Base-by-base conservation (phyloP, 2,888 invertebrate species). In the Coecobrya sp. region DNA sequence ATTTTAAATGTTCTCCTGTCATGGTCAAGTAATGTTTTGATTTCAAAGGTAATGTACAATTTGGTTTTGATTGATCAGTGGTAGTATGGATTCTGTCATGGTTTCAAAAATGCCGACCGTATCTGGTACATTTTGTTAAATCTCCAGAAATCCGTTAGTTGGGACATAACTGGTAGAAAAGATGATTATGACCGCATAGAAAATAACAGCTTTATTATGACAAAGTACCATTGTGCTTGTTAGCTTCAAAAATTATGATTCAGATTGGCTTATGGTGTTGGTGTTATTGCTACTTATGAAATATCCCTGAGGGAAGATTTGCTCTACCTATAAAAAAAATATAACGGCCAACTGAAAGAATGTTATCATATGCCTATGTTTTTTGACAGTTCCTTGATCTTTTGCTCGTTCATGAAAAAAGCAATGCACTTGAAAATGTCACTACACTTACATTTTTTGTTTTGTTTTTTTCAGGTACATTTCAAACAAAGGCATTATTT, bases 51-150 rank as follows among this genome's bases (percentile, higher is more conserved):
- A 81, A 81, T 81, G 73, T 22, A 52, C 81, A 81, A 81, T 81
- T 81, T 13, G 55, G 27, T 81, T 81, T n/a, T 81, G 81, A 81
- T 81, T 81, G 81, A 81, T 81, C 52, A 55, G 81, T 81, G 7
- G 81, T 27, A 81, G 81, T 27, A 81, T 52, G 55, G 11, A 55
- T 55, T 81, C 73, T 22, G 45, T 45, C 45, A 81, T 25, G 16
- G 52, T 81, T n/a, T 81, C 16, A 52, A 55, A 55, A 81, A 81
- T 30, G 81, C 81, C 81, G 81, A 81, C 81, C 52, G 52, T 79
- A 19, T 79, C 49, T n/a, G 2, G 49, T 5, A 16, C 13, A 22
- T 25, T 4, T 76, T 42, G 0, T 76, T 7, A 45, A 81, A 0
- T 16, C 42, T 79, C 79, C 79, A 81, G 81, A 81, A 55, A n/a